Evolutionary conservation across 1,140 invertebrate genomes (phyloP).

Genomic region (Trichonephila inaurata): DNA sequence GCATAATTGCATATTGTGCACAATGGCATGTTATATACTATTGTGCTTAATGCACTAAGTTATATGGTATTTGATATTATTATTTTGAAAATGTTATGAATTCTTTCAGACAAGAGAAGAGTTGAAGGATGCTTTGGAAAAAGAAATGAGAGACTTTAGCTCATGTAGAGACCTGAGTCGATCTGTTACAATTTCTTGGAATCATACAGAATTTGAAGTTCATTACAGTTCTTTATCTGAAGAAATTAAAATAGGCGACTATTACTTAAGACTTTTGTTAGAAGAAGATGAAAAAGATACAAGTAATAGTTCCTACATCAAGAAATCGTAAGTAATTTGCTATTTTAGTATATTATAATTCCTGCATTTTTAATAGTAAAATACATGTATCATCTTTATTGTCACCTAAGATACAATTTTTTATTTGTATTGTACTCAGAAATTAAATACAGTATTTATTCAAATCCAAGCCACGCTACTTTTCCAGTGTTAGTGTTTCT

Average conservation of each 20-base stretch:
- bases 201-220: slow-evolving; percentile 98
- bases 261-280: slow-evolving; percentile 96
- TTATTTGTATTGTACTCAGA: too few species aligned
- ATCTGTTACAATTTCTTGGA: slow-evolving; percentile 93
- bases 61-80: neutral
- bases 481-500: too few species aligned
- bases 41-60: neutral
- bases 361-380: too few species aligned
- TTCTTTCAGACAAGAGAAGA: slow-evolving; percentile 93
- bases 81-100: neutral
- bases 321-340: slow-evolving; percentile 88
- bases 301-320: slow-evolving; percentile 91
- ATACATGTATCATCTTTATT: too few species aligned
- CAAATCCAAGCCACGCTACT: too few species aligned
- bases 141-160: slow-evolving; percentile 94
- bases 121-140: slow-evolving; percentile 93
- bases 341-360: too few species aligned
- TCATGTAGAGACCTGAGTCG: slow-evolving; percentile 93
- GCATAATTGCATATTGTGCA: too few species aligned
- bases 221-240: slow-evolving; percentile 95
- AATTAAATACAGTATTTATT: too few species aligned
- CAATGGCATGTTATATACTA: too few species aligned
- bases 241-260: slow-evolving; percentile 99
- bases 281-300: slow-evolving; percentile 87
- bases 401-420: too few species aligned